Evolutionary conservation across 2,888 invertebrate genomes (phyloP).

Genomic region (Thereva unica): DNA sequence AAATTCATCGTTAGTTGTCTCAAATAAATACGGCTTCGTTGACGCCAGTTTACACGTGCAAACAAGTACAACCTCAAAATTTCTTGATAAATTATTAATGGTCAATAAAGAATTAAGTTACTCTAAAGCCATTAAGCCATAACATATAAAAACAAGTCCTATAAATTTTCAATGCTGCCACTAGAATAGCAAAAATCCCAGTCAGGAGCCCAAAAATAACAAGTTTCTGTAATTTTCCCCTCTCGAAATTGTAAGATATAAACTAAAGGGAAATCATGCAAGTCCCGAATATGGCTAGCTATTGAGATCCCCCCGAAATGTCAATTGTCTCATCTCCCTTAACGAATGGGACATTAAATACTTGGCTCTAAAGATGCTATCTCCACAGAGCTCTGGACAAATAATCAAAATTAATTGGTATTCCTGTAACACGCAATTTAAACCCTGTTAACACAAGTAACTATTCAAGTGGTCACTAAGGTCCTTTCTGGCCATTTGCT

Average conservation of each 20-base stretch:
- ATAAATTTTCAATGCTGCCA: no score
- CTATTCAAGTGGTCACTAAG: conserved; percentile 42
- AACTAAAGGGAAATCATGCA: conserved; percentile 6
- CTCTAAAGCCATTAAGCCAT: no score
- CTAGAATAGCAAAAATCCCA: no score
- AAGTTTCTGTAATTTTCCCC: conserved; percentile 7
- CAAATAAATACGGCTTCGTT: no score
- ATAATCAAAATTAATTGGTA: conserved; percentile 44
- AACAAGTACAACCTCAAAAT: no score
- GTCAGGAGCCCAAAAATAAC: not conserved
- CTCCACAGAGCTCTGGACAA: conserved; percentile 28
- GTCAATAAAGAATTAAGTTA: no score
- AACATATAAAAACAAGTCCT: no score
- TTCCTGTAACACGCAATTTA: conserved; percentile 45
- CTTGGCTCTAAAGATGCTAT: conserved; percentile 1
- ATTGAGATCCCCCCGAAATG: conserved; percentile 23
- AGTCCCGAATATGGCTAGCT: conserved; percentile 13
- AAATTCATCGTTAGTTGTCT: no score
- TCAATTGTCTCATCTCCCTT: conserved; percentile 27
- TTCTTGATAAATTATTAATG: no score
- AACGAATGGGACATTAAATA: conserved; percentile 23
- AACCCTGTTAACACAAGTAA: conserved; percentile 43
- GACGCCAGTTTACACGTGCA: no score
- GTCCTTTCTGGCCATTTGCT: conserved; percentile 37
- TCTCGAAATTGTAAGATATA: not conserved